Percentiles rank a stretch among this genome's conserved stretches.
Conservation (phyloP, 2,113 vertebrate species). For the Cyprinodon tularosa region DNA sequence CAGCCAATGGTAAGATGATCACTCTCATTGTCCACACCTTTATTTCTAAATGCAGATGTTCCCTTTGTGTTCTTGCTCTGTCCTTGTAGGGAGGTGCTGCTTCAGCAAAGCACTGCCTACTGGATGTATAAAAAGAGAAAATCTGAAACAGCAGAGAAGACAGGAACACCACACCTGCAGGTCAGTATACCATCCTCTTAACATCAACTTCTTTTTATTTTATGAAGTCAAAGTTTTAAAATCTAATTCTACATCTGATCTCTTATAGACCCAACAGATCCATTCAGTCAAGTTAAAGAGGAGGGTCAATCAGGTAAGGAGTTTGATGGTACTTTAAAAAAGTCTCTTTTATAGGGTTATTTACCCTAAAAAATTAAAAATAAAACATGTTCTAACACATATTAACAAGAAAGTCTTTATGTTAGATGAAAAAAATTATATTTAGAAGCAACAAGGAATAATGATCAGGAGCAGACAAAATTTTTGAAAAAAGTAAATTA, state of each 20-base stretch:
- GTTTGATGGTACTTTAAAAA: neutral
- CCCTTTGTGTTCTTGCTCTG: conserved; percentile 29
- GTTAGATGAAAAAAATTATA: too few species aligned
- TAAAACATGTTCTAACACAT: neutral
- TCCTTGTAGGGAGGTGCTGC: conserved; percentile 15
- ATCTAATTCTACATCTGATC: neutral
- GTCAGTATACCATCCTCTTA: conserved; percentile 24
- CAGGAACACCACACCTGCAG: conserved; percentile 34
- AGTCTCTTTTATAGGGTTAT: too few species aligned
- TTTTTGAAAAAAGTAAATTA: too few species aligned
- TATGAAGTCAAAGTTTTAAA: neutral
- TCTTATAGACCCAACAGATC: conserved; percentile 10
- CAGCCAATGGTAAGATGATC: conserved; percentile 7
- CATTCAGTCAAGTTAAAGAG: neutral
- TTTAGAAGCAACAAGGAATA: too few species aligned
- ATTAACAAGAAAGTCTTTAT: too few species aligned
- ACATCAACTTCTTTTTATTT: too few species aligned
- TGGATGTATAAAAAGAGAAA: conserved; percentile 60
- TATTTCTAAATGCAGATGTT: conserved; percentile 50
- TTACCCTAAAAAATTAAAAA: neutral
- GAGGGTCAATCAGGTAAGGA: conserved; percentile 30
- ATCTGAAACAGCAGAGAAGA: conserved; percentile 5
- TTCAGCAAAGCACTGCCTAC: conserved; percentile 25
- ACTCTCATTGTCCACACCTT: conserved; percentile 48
- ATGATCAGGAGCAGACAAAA: too few species aligned